Evolutionary conservation across 2,113 vertebrate genomes (phyloP).

Genomic region (Alaudala cheleensis): DNA sequence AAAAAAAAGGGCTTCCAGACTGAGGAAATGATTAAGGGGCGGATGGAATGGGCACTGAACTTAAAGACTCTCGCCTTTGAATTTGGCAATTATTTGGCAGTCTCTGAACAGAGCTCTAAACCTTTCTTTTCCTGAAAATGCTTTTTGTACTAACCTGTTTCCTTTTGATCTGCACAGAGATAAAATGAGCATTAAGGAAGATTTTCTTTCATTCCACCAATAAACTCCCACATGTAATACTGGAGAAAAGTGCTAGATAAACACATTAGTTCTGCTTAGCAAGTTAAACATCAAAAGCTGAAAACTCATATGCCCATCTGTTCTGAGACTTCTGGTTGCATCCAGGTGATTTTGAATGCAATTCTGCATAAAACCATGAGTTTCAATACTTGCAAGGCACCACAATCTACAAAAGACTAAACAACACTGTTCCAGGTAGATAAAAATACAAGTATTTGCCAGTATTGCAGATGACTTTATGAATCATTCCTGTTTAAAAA

Average conservation of each 20-base stretch:
- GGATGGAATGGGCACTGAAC: background rate
- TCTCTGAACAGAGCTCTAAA: background rate
- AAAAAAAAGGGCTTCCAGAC: conserved; percentile 2
- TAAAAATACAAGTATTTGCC: background rate
- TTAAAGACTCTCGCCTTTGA: background rate
- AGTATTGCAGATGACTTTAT: background rate
- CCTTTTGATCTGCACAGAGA: background rate
- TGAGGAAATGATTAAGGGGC: background rate
- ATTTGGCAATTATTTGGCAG: background rate
- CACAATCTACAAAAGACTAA: background rate
- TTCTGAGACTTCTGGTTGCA: background rate
- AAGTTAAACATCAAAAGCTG: conserved; percentile 18
- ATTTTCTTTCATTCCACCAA: background rate
- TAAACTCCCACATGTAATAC: background rate
- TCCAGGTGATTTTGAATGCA: background rate
- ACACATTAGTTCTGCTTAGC: background rate
- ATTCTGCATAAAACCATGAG: background rate
- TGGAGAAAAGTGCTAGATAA: conserved; percentile 18
- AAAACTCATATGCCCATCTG: background rate
- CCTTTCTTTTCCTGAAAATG: background rate
- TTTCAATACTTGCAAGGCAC: background rate
- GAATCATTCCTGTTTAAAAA: background rate
- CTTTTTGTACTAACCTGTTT: background rate
- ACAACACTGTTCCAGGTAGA: background rate
- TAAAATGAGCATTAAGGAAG: background rate